Evolutionary conservation across 2,888 invertebrate species (phyloP).

Genomic region (Laspeyria flexula): DNA sequence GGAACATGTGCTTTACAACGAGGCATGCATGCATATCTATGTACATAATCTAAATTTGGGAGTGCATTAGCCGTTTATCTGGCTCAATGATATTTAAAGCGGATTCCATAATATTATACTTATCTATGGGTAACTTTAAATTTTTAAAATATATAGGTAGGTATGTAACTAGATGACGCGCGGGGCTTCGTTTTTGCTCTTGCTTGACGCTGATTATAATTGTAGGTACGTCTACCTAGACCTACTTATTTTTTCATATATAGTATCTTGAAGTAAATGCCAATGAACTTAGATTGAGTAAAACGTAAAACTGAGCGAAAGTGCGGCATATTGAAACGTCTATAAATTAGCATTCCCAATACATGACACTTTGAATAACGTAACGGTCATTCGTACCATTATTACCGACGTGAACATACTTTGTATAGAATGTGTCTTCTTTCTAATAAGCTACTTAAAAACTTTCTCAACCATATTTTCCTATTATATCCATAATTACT

Average conservation of each 20-base stretch:
- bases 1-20: too few relatives aligned
- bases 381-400: slow-evolving; percentile 54
- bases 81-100: slow-evolving; percentile 32
- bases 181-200: too few relatives aligned
- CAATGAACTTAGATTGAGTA: slow-evolving; percentile 1
- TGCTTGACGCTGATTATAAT: too few relatives aligned
- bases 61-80: background rate
- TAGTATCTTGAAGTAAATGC: too few relatives aligned
- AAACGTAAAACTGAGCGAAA: slow-evolving; percentile 37
- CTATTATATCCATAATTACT: background rate
- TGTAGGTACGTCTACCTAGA: too few relatives aligned
- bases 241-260: too few relatives aligned
- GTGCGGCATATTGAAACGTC: slow-evolving; percentile 46
- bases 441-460: slow-evolving; percentile 28
- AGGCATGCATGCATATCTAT: background rate
- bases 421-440: slow-evolving; percentile 33
- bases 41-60: background rate
- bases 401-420: slow-evolving; percentile 15
- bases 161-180: too few relatives aligned
- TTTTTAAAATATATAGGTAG: too few relatives aligned
- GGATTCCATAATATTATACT: slow-evolving; percentile 9
- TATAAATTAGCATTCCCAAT: slow-evolving; percentile 53
- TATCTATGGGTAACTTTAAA: slow-evolving; percentile 21
- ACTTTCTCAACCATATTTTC: slow-evolving; percentile 7
- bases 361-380: slow-evolving; percentile 46